Base-by-base conservation (phyloP, 2,797 vertebrate genomes). In the Schizopygopsis pylzovi region DNA sequence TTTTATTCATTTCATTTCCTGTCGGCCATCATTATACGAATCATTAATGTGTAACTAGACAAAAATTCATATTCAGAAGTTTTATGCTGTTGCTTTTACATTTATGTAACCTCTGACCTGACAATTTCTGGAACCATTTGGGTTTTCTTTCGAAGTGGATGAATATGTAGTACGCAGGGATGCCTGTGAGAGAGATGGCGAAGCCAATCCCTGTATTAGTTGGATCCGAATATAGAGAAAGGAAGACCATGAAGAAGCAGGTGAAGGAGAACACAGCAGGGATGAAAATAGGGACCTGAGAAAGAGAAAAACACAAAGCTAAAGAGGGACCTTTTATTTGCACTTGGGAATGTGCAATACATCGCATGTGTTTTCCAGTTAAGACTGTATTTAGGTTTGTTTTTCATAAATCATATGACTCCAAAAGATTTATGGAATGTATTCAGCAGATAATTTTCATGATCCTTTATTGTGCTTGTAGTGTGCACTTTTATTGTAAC, bases 161-260 rank as follows among this genome's bases (percentile, higher is more conserved):
- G 83, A 99, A 98, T 89, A 99, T 93, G 92, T 97, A 99, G 93
- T 99, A 99, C 0, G 97, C 98, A 2, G 98, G 98, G 71, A 99
- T 93, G 54, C 97, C 98, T 0, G 98, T 99, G 86, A 99, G 92
- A 8, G 96, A 97, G 93, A 99, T 98, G 86, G 92, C 94, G 85
- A 98, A 98, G 45, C 98, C 98, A n/a, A 99, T 96, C 11, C 98
- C 98, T 0, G 97, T 97, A 89, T 97, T 98, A 76, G 97, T 89
- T 0, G 98, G 98, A 86, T 99, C 97, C 0, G 98, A 97, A 88
- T 98, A 99, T 68, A 99, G 95, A 41, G 98, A 99, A 68, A 98
- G 92, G 47, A 95, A 96, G 33, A 99, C 98, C 98, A 99, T 99
- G 94, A 97, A 97, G 94, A 99, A 95, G 73, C 97, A 98, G 0